Conservation (phyloP, 2,113 vertebrate genomes). For the Entelurus aequoreus region DNA sequence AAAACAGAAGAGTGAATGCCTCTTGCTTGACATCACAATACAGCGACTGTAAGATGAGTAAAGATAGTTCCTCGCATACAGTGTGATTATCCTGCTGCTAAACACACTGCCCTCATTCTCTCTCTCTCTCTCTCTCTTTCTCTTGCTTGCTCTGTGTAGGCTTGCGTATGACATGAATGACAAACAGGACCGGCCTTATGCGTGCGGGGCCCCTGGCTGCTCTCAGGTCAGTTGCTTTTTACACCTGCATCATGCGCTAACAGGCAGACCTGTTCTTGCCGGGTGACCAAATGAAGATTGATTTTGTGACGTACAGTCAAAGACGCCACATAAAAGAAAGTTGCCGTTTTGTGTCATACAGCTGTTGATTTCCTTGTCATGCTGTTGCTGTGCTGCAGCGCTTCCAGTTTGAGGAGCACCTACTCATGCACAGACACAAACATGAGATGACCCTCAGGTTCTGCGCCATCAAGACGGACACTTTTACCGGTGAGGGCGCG, state of each 20-base stretch:
- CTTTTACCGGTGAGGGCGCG: constrained; percentile 81
- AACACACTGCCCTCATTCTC: constrained; percentile 26
- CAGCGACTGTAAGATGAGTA: not conserved
- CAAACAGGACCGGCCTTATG: constrained; percentile 93
- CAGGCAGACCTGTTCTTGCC: too few species aligned
- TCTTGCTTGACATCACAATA: constrained; percentile 4
- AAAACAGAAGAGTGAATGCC: constrained; percentile 14
- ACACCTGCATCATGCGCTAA: not conserved
- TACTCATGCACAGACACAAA: constrained; percentile 97
- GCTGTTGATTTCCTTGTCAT: constrained; percentile 59
- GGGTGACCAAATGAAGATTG: too few species aligned
- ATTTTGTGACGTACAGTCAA: too few species aligned
- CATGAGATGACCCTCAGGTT: constrained; percentile 99
- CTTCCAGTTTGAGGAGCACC: constrained; percentile 95
- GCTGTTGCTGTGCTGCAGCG: constrained; percentile 74
- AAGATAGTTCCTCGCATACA: not conserved
- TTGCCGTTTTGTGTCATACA: not conserved
- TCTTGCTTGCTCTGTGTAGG: constrained; percentile 59
- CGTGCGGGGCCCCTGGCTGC: constrained; percentile 93
- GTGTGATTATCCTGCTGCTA: constrained; percentile 6
- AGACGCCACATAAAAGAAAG: too few species aligned
- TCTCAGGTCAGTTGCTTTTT: constrained; percentile 83
- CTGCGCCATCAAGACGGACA: constrained; percentile 89
- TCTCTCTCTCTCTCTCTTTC: constrained; percentile 23
- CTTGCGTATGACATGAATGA: constrained; percentile 94